Evolutionary conservation across 2,797 vertebrate genomes (phyloP).

Genomic region (Masticophis lateralis): DNA sequence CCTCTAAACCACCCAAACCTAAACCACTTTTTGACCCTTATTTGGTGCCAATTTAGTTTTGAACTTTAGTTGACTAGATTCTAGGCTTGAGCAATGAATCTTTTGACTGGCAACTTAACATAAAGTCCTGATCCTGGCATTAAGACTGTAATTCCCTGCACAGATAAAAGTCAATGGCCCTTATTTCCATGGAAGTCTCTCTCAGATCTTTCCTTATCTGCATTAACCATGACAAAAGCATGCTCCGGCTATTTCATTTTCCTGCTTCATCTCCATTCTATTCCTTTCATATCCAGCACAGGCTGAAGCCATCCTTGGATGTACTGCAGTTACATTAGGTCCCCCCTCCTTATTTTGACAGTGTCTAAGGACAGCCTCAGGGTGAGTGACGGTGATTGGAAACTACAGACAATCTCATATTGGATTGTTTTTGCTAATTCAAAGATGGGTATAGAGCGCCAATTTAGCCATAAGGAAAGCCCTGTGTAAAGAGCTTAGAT

Average conservation of each 20-base stretch:
- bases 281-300: not conserved
- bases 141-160: not conserved
- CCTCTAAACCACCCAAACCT: no score
- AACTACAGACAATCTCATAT: not conserved
- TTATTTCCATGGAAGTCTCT: not conserved
- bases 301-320: not conserved
- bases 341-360: not conserved
- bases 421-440: not conserved
- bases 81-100: not conserved
- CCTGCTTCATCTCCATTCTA: not conserved
- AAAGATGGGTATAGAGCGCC: not conserved
- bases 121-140: not conserved
- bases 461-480: not conserved
- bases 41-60: not conserved
- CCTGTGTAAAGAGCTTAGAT: not conserved
- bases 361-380: not conserved
- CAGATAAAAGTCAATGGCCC: not conserved
- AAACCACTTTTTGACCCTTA: not conserved
- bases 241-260: not conserved
- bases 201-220: not conserved
- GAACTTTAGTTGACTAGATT: not conserved
- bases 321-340: not conserved
- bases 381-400: not conserved
- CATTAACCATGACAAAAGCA: not conserved
- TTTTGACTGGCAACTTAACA: not conserved